Evolutionary conservation across 2,113 vertebrate species (phyloP).

Genomic region (Equus quagga): DNA sequence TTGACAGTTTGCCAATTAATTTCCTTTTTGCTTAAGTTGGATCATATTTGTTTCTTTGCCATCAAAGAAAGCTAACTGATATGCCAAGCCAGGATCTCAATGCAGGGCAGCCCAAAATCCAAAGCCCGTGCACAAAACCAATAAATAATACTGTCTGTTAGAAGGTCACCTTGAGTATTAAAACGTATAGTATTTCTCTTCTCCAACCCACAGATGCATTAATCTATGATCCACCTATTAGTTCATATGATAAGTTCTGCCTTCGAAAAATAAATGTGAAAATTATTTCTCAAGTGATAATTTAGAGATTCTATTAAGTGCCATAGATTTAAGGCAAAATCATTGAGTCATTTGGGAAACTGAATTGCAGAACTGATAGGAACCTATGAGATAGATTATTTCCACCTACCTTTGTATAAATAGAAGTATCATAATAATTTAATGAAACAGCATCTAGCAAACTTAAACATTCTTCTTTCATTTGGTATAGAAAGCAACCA

Average conservation of each 20-base stretch:
- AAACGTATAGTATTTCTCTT: neutral
- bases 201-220: neutral
- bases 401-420: constrained; percentile 22
- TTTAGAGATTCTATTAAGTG: neutral
- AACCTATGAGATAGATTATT: constrained; percentile 3
- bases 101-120: neutral
- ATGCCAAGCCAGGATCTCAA: neutral
- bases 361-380: constrained; percentile 1
- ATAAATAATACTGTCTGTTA: neutral
- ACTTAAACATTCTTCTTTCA: neutral
- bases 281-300: constrained; percentile 56
- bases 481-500: neutral
- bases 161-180: neutral
- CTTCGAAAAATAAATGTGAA: constrained; percentile 57
- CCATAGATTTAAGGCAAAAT: constrained; percentile 11
- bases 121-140: neutral
- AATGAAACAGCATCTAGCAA: neutral
- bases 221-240: neutral
- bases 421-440: neutral
- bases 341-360: neutral
- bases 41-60: neutral
- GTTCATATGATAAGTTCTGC: neutral
- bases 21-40: neutral
- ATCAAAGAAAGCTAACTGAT: neutral
- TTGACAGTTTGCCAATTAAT: neutral